phyloP scores from a whole-genome alignment of 1,140 invertebrate genomes.

The Lepidurus apus region DNA sequence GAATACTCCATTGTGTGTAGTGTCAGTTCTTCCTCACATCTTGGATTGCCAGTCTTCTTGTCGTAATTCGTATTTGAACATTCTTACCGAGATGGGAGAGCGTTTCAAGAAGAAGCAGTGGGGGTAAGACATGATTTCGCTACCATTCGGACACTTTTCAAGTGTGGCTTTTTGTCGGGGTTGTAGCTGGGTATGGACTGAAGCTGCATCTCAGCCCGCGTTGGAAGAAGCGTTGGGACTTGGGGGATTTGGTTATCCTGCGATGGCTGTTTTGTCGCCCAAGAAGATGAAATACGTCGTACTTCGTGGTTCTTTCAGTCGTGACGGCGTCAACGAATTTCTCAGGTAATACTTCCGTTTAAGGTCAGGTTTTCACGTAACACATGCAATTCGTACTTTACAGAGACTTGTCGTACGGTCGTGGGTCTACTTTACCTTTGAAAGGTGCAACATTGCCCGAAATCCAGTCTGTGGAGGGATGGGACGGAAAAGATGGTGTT shows the following conservation, averaged over 20 bases:
- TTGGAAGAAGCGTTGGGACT: constrained; percentile 88
- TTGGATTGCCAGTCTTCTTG: constrained; percentile 94
- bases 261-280: constrained; percentile 91
- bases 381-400: constrained; percentile 38
- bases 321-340: constrained; percentile 92
- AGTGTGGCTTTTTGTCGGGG: background rate
- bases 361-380: background rate
- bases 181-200: constrained; percentile 87
- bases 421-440: constrained; percentile 84
- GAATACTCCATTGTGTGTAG: constrained; percentile 82
- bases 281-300: constrained; percentile 97
- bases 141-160: background rate
- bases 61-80: constrained; percentile 79
- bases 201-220: constrained; percentile 75
- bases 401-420: constrained; percentile 89
- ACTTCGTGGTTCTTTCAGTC: constrained; percentile 87
- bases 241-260: constrained; percentile 74
- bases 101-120: constrained; percentile 94
- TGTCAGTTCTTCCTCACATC: constrained; percentile 92
- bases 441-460: constrained; percentile 77
- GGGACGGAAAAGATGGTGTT: constrained; percentile 96
- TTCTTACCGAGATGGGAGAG: constrained; percentile 70
- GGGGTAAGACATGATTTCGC: constrained; percentile 62
- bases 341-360: constrained; percentile 56
- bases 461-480: constrained; percentile 65